phyloP scores from a whole-genome alignment of 2,113 vertebrate species.

The Hypomesus transpacificus region DNA sequence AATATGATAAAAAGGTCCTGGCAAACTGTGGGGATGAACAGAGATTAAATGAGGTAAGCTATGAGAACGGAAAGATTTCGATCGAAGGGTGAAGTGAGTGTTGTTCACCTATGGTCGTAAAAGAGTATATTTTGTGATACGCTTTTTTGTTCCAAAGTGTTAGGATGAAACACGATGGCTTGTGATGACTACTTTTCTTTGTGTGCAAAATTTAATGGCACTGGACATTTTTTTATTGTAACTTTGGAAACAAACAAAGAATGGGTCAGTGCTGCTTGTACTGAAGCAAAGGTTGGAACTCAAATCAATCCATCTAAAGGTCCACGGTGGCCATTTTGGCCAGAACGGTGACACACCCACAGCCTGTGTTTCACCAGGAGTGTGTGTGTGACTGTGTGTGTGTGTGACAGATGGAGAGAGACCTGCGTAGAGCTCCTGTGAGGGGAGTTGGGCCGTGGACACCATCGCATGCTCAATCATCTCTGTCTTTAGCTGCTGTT shows the following conservation, averaged over 20 bases:
- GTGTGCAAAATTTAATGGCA: not conserved
- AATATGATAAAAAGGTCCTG: not conserved
- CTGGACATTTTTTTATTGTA: conserved; percentile 12
- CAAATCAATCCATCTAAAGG: conserved; percentile 31
- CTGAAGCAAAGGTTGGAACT: conserved; percentile 32
- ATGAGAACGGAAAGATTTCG: conserved; percentile 5
- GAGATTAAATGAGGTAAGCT: conserved; percentile 10
- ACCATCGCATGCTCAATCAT: conserved; percentile 62
- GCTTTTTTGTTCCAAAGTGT: too few relatives aligned
- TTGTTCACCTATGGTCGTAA: not conserved
- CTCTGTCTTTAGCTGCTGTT: conserved; percentile 54
- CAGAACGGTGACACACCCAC: conserved; percentile 16
- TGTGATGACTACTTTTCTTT: too few relatives aligned
- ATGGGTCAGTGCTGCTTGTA: conserved; percentile 19
- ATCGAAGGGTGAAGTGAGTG: not conserved
- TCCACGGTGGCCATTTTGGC: conserved; percentile 19
- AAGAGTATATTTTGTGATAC: too few relatives aligned
- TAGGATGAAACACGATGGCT: too few relatives aligned
- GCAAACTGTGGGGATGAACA: not conserved
- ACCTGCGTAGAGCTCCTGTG: conserved; percentile 27
- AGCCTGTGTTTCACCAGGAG: not conserved
- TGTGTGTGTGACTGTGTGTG: conserved; percentile 29
- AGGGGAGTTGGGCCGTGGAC: conserved; percentile 48
- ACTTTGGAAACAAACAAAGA: not conserved
- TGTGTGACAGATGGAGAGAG: conserved; percentile 65